Conservation (phyloP, 2,113 vertebrate species). For the Rhynchopsitta pachyrhyncha region DNA sequence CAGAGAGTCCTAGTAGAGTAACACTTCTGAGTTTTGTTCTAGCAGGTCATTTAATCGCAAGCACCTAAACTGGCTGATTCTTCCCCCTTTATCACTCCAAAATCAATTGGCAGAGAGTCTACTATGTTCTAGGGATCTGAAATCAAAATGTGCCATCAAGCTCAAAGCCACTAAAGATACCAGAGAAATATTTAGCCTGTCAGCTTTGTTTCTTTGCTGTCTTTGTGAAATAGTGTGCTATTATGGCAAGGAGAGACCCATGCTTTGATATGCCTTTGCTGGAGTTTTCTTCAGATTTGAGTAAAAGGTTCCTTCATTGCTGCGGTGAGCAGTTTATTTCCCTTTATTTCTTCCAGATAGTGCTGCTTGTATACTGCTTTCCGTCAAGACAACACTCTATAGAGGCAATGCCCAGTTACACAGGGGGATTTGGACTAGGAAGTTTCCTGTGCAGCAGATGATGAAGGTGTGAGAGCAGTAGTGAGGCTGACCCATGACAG, state of each 20-base stretch:
- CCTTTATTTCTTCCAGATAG: constrained; percentile 22
- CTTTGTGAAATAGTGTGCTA: constrained; percentile 33
- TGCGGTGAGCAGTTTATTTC: neutral
- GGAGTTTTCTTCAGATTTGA: constrained; percentile 9
- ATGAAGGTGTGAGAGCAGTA: neutral
- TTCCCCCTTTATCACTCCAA: neutral
- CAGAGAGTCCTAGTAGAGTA: neutral
- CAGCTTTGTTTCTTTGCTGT: constrained; percentile 33
- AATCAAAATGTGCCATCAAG: neutral
- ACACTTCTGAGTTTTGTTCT: neutral
- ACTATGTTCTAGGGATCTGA: neutral
- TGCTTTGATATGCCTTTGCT: constrained; percentile 4
- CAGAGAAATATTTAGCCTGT: constrained; percentile 35
- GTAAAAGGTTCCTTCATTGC: constrained; percentile 8
- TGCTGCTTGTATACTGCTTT: neutral
- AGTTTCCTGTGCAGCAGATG: neutral
- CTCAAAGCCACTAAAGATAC: neutral
- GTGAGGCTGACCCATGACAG: no score
- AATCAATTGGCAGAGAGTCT: neutral
- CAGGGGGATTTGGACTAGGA: neutral
- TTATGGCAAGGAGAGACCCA: constrained; percentile 18
- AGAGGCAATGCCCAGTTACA: neutral
- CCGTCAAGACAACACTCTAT: neutral
- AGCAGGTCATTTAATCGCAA: neutral
- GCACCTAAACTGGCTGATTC: neutral